These are phyloP conservation scores for Circaetus cinerascens DNA, from an alignment of 2,113 vertebrate genomes.

Conservation along the genomic window DNA sequence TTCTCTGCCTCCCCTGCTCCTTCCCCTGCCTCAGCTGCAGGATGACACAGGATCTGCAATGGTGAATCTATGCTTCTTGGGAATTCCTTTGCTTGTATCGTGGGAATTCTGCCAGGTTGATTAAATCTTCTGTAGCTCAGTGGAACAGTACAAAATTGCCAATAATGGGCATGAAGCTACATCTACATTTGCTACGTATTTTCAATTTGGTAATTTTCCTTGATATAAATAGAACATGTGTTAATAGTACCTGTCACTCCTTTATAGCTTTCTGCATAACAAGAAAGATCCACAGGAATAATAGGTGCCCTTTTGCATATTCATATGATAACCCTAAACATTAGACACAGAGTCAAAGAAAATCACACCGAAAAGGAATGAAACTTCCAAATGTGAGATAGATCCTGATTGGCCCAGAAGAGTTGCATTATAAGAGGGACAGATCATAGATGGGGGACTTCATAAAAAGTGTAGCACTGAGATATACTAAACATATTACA, in stretches of 20 bases:
- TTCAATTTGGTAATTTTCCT: slow-evolving; percentile 5
- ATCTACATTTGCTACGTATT: slow-evolving; percentile 9
- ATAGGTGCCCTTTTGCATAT: slow-evolving; percentile 2
- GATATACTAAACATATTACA: neutral
- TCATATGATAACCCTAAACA: neutral
- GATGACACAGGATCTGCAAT: slow-evolving; percentile 43
- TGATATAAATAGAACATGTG: slow-evolving; percentile 32
- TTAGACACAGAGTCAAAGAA: neutral
- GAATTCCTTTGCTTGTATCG: slow-evolving; percentile 33
- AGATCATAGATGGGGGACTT: neutral
- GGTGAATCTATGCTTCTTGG: slow-evolving; percentile 22
- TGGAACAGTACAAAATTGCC: slow-evolving; percentile 1
- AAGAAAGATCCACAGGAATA: slow-evolving; percentile 5
- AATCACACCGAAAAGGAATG: neutral
- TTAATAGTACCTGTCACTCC: slow-evolving; percentile 35
- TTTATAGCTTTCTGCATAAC: neutral
- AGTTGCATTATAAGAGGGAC: neutral
- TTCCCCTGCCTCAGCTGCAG: neutral
- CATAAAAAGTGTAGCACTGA: neutral
- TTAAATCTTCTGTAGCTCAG: slow-evolving; percentile 38
- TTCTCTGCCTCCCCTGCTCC: neutral
- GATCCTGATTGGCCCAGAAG: neutral
- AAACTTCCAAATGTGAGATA: neutral
- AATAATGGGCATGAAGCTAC: slow-evolving; percentile 3
- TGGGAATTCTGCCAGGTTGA: slow-evolving; percentile 41